Evolutionary conservation across 2,888 invertebrate species (phyloP).

Genomic region (Caradrina kadenii): DNA sequence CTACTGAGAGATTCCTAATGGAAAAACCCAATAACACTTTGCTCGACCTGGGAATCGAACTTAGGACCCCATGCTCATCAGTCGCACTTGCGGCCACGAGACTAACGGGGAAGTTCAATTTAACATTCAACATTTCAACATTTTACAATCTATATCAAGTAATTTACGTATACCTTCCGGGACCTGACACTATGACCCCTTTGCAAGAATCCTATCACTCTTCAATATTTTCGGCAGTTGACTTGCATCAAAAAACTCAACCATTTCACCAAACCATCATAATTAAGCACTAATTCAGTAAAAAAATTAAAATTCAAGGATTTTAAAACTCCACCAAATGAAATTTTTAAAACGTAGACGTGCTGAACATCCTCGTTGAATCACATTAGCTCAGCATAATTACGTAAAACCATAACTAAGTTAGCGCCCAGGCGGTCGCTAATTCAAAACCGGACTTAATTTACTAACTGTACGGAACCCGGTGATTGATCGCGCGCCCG

Average conservation of each 20-base stretch:
- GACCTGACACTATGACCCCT: too few relatives aligned
- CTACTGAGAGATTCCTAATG: too few relatives aligned
- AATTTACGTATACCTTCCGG: too few relatives aligned
- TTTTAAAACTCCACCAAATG: conserved; percentile 7
- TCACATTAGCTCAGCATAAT: conserved; percentile 49
- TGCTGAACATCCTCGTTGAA: conserved; percentile 29
- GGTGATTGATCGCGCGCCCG: conserved; percentile 76
- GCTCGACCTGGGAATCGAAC: too few relatives aligned
- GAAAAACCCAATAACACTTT: too few relatives aligned
- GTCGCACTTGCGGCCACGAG: too few relatives aligned
- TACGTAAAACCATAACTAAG: conserved; percentile 56
- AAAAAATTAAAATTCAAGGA: background rate
- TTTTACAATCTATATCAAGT: too few relatives aligned
- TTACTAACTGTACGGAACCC: conserved; percentile 65
- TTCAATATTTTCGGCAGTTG: too few relatives aligned
- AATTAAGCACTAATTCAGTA: background rate
- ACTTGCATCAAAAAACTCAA: background rate
- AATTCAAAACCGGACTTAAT: conserved; percentile 64
- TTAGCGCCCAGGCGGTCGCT: conserved; percentile 56
- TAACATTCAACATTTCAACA: too few relatives aligned
- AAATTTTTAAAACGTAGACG: conserved; percentile 24
- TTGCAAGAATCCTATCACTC: too few relatives aligned
- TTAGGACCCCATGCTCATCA: too few relatives aligned
- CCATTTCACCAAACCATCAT: background rate
- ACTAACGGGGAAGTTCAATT: too few relatives aligned